Evolutionary conservation across 2,888 invertebrate species (phyloP), one percentile per base, ranked within the genome.

Genomic region (Monoplex corrugatus): DNA sequence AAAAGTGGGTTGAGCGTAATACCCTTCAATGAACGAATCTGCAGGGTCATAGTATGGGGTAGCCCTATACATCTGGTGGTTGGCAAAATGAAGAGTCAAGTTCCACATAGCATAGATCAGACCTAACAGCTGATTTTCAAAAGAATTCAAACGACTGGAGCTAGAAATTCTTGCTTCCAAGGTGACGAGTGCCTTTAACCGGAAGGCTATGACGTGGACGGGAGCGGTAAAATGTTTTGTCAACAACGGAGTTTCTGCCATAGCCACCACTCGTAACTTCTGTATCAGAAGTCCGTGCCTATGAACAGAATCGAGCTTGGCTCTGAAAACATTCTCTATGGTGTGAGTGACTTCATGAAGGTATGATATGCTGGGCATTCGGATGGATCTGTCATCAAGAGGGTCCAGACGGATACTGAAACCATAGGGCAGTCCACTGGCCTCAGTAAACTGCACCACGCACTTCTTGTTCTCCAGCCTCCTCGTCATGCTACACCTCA

Each of bases 401-500:
- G 87, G 80, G 5, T 35, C 6, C 0, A 87, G 40, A 16, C 28
- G 38, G 40, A 87, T n/a, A 32, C 38, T 57, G 57, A 87, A 32
- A 28, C 45, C 40, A n/a, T 80, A 87, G 13, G 38, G 32, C 2
- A 87, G 40, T 3, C 87, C 87, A 0, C 6, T 13, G 13, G 80
- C n/a, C 16, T 16, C 2, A n/a, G 57, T 13, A n/a, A 80, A 38
- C n/a, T 10, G 32, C 16, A 40, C 2, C 6, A 45, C 40, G 63
- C 87, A 87, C 13, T 57, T 50, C 19, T 45, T 28, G 87, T 80
- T 32, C 8, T 10, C 23, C 40, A 87, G 80, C 19, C 1, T 35
- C 3, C 87, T 80, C 5, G 78, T 87, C 50, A 80, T 40, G 28
- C 50, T 50, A n/a, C 87, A 87, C 38, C 40, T 57, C 35, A 87